Base-by-base conservation (phyloP, 2,888 invertebrate genomes). In the Abrostola triplasia region DNA sequence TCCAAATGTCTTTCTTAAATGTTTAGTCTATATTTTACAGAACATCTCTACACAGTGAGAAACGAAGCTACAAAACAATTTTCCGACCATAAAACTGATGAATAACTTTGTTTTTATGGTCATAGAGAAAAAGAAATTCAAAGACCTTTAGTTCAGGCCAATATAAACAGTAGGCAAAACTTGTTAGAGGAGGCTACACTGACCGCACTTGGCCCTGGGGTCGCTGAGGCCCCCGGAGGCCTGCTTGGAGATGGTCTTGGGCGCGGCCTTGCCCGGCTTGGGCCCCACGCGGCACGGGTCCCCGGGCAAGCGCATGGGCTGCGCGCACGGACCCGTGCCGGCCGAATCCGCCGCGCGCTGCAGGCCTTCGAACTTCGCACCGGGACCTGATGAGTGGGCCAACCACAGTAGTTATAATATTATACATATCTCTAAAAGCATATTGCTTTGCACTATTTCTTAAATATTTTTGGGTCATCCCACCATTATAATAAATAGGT, bases 241-340 rank as follows among this genome's bases (percentile, higher is more conserved):
- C 58, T 91, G 90, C 68, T 92, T 93, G 54, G 93, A 92, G 2
- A 94, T 92, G 24, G 91, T 91, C 76, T 62, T 86, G 0, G 93
- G 90, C 0, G 87, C 83, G 0, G 90, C 73, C 70, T 80, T 86
- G 35, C 90, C 69, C 0, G 92, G 89, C 73, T 91, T 93, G 52
- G 95, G 93, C 0, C 92, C 92, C 0, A 95, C 95, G 42, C 95
- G 88, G 81, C 95, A 95, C 0, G 95, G 95, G 84, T 96, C 96
- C 0, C 95, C 96, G 0, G 96, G 96, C 50, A 96, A 85, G 0
- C 94, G 90, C 83, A 95, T 92, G 0, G 96, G 95, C 80, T 95
- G 95, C 4, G 95, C 91, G 75, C 96, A 96, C 2, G 95, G 95
- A 0, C 95, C 91, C 0, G 88, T 75, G 4, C 95, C 96, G 57